These are phyloP conservation scores for Lithophane ornitopus DNA, from an alignment of 2,888 invertebrate genomes.

Conservation along the genomic window DNA sequence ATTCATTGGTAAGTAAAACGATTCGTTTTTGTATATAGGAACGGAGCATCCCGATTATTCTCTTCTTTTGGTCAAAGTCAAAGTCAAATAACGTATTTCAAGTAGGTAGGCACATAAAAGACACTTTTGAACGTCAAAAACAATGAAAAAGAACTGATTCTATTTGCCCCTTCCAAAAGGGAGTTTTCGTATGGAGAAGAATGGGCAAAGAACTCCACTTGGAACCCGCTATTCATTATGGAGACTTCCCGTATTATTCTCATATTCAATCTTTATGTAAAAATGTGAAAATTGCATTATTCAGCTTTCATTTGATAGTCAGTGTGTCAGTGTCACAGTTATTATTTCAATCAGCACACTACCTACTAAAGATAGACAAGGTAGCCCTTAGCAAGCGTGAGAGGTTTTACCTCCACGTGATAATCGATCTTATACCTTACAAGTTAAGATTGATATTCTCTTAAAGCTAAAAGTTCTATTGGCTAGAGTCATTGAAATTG, in stretches of 20 bases:
- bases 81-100: too few relatives aligned
- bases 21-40: too few relatives aligned
- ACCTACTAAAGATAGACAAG: conserved; percentile 57
- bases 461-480: background rate
- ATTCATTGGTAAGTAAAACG: too few relatives aligned
- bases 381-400: conserved; percentile 60
- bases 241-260: background rate
- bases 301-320: conserved; percentile 26
- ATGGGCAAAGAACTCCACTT: too few relatives aligned
- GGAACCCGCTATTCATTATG: too few relatives aligned
- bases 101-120: too few relatives aligned
- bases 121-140: too few relatives aligned
- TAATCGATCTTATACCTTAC: accelerated
- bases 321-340: conserved; percentile 61
- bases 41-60: too few relatives aligned
- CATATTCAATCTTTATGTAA: background rate
- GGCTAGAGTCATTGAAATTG: conserved; percentile 55
- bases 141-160: too few relatives aligned
- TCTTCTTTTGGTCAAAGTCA: too few relatives aligned
- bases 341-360: conserved; percentile 55
- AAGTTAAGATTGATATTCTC: background rate
- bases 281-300: background rate
- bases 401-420: conserved; percentile 27
- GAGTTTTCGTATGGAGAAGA: too few relatives aligned
- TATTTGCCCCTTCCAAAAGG: too few relatives aligned